Conservation (phyloP, 2,888 invertebrate genomes). For the Ditula angustiorana region DNA sequence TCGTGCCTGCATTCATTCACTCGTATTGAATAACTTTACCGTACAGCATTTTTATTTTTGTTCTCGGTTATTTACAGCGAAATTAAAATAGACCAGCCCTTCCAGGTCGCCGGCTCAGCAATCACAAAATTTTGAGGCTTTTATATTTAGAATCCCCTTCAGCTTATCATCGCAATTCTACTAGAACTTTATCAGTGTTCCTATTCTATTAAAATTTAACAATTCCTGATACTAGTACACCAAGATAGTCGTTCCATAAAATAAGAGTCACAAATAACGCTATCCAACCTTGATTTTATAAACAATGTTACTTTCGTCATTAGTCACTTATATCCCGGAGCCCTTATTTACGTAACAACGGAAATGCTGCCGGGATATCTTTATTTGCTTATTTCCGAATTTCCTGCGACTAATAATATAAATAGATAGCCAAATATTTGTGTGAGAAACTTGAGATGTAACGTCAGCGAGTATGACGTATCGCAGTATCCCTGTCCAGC, state of each 20-base stretch:
- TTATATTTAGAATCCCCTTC: neutral
- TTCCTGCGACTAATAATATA: neutral
- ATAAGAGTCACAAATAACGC: neutral
- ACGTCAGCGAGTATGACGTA: constrained; percentile 1
- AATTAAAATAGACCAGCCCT: constrained; percentile 3
- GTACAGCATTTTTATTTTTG: neutral
- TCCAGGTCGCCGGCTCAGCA: constrained; percentile 2
- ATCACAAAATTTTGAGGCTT: constrained; percentile 1
- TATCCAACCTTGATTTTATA: neutral
- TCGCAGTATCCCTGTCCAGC: neutral
- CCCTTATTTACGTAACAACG: neutral
- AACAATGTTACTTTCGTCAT: neutral
- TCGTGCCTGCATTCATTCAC: neutral
- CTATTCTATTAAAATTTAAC: neutral
- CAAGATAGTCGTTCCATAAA: neutral
- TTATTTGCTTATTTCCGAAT: neutral
- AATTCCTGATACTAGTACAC: too few relatives aligned
- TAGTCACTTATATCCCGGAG: too few relatives aligned
- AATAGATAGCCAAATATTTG: neutral
- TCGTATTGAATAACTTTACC: neutral
- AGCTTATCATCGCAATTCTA: constrained; percentile 1
- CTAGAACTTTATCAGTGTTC: neutral
- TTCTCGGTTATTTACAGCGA: neutral
- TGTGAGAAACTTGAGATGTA: neutral
- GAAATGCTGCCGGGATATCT: neutral